A percentile compares a stretch with the other conserved stretches of the same genome.
Evolutionary conservation across 1,140 invertebrate species (phyloP).

Genomic region (Cherax destructor): DNA sequence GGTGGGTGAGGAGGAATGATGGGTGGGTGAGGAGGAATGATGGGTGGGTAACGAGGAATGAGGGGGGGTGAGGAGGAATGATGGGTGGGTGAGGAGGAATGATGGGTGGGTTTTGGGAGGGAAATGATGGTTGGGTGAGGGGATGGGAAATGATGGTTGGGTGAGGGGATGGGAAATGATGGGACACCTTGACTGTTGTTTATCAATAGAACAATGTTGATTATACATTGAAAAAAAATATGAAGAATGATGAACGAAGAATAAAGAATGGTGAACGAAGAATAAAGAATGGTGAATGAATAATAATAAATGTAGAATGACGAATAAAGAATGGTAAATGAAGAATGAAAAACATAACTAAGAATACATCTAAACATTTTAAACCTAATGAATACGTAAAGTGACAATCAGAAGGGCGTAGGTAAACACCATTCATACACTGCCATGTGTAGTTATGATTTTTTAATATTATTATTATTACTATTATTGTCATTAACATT

Average conservation of each 20-base stretch:
- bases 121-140: not conserved
- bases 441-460: too few relatives aligned
- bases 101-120: too few relatives aligned
- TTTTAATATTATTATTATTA: slow-evolving; percentile 2
- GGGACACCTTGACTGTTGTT: not conserved
- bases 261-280: not conserved
- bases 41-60: not conserved
- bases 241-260: not conserved
- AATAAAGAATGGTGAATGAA: not conserved
- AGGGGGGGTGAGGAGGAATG: not conserved
- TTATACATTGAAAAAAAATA: too few relatives aligned
- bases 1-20: too few relatives aligned
- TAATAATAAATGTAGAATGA: not conserved
- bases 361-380: too few relatives aligned
- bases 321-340: too few relatives aligned
- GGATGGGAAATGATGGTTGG: not conserved
- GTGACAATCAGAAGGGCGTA: too few relatives aligned
- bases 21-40: too few relatives aligned
- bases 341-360: too few relatives aligned
- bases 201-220: too few relatives aligned
- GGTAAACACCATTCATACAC: too few relatives aligned
- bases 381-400: too few relatives aligned
- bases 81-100: not conserved
- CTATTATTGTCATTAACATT: not conserved
- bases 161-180: not conserved